Percentiles rank a stretch among this genome's conserved stretches.
These are phyloP conservation scores for Todiramphus chloris DNA, from an alignment of 2,113 vertebrate genomes.

Conservation along the genomic window DNA sequence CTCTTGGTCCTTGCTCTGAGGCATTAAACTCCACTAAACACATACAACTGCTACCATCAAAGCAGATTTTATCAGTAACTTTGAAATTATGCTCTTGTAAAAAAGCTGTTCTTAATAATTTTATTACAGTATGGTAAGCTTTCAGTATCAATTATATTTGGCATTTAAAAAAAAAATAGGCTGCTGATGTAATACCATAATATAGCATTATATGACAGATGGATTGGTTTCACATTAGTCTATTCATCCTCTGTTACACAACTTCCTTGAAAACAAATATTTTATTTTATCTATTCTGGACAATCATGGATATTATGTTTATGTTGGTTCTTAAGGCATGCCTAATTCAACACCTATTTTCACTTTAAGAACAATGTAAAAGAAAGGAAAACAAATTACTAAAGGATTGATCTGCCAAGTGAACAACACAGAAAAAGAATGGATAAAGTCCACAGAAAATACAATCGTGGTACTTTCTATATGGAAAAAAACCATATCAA, in stretches of 20 bases:
- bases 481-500: background rate
- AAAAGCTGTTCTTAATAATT: background rate
- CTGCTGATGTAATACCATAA: background rate
- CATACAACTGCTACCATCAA: background rate
- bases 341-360: background rate
- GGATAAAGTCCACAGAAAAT: background rate
- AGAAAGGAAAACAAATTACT: background rate
- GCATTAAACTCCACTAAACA: background rate
- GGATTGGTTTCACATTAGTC: background rate
- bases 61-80: background rate
- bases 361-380: background rate
- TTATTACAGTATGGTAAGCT: background rate
- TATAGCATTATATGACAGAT: background rate
- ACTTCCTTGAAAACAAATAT: conserved; percentile 22
- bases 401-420: background rate
- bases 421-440: background rate
- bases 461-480: background rate
- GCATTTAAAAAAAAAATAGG: background rate
- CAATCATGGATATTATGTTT: background rate
- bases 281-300: background rate
- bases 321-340: background rate
- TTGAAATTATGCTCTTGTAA: background rate
- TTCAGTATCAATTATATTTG: background rate
- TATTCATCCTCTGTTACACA: conserved; percentile 4
- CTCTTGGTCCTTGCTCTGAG: background rate